Conservation (phyloP, 23 tunicate species). For the Oikopleura albicans region DNA sequence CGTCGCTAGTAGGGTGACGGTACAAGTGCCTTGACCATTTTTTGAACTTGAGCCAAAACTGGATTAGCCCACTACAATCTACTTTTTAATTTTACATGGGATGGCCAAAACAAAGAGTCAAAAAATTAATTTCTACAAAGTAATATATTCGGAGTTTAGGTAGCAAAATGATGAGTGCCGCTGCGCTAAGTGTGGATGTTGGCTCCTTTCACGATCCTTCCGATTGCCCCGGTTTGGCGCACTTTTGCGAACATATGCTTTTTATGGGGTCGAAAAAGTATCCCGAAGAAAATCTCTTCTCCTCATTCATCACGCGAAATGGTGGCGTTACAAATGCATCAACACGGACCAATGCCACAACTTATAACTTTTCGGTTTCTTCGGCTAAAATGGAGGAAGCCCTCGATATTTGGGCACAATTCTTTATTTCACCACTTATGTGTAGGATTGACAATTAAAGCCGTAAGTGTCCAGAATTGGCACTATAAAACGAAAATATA, state of each 20-base stretch:
- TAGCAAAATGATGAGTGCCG: slow-evolving; percentile 25
- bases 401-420: slow-evolving; percentile 54
- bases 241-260: slow-evolving; percentile 82
- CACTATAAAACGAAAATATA: too few relatives aligned
- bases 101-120: too few relatives aligned
- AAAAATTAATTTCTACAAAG: too few relatives aligned
- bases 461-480: too few relatives aligned
- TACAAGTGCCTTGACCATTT: too few relatives aligned
- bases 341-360: slow-evolving; percentile 39
- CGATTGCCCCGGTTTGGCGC: slow-evolving; percentile 54
- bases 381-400: slow-evolving; percentile 32
- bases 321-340: slow-evolving; percentile 53
- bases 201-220: slow-evolving; percentile 70
- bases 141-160: too few relatives aligned
- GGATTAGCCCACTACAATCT: too few relatives aligned
- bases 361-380: slow-evolving; percentile 37
- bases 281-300: slow-evolving; percentile 62
- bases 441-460: too few relatives aligned
- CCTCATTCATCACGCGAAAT: slow-evolving; percentile 32
- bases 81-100: too few relatives aligned
- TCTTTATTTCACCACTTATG: slow-evolving; percentile 46
- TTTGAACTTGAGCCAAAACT: too few relatives aligned
- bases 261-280: slow-evolving; percentile 73
- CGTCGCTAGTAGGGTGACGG: too few relatives aligned
- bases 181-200: slow-evolving; percentile 39